Percentiles rank a stretch among this genome's conserved stretches.
Conservation (phyloP, 2,888 invertebrate species). For the Dryococelus australis region DNA sequence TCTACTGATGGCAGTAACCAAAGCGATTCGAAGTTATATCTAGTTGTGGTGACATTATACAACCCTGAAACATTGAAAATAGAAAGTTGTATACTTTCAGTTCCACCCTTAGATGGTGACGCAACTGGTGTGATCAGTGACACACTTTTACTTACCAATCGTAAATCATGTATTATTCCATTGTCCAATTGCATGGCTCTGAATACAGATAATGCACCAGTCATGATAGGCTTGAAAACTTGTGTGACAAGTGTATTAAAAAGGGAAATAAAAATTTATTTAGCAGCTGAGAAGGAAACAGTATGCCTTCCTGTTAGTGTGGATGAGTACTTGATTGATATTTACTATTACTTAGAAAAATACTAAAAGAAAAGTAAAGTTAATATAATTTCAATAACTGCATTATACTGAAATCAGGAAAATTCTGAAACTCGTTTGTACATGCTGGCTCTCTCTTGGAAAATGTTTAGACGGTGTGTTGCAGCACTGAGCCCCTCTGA, state of each 20-base stretch:
- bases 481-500: neutral
- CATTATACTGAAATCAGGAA: neutral
- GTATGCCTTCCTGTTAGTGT: neutral
- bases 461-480: too few relatives aligned
- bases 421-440: too few relatives aligned
- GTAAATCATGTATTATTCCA: neutral
- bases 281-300: neutral
- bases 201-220: neutral
- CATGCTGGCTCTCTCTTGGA: too few relatives aligned
- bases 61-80: neutral
- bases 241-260: neutral
- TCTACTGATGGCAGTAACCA: too few relatives aligned
- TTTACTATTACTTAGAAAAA: neutral
- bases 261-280: neutral
- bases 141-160: neutral
- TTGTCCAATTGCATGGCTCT: neutral
- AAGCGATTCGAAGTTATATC: too few relatives aligned
- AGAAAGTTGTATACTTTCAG: neutral
- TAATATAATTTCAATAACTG: neutral
- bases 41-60: neutral
- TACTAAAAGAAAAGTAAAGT: neutral
- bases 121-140: neutral
- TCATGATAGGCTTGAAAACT: slow-evolving; percentile 6
- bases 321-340: neutral
- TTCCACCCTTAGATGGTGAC: neutral